Conservation (phyloP, 2,888 invertebrate species). For the Ennomos fuscantarius region DNA sequence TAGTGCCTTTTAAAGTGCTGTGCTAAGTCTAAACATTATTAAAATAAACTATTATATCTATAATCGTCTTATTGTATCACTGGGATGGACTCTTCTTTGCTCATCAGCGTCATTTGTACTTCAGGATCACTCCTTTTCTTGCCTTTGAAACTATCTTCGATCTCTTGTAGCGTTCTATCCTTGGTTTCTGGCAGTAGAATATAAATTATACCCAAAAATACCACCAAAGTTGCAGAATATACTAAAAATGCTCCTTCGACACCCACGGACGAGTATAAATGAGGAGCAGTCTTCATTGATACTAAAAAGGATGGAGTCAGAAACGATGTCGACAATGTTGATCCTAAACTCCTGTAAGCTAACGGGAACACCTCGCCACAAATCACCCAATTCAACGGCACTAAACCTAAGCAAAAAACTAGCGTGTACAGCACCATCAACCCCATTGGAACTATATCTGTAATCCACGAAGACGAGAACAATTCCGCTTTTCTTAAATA, state of each 20-base stretch:
- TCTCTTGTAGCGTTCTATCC: slow-evolving; percentile 76
- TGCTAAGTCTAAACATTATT: background rate
- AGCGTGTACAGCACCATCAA: slow-evolving; percentile 74
- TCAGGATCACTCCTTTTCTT: slow-evolving; percentile 61
- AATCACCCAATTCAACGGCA: slow-evolving; percentile 78
- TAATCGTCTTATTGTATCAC: slow-evolving; percentile 7
- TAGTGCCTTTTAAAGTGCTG: slow-evolving; percentile 1
- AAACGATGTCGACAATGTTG: slow-evolving; percentile 76
- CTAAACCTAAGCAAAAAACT: slow-evolving; percentile 76
- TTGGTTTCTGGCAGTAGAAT: slow-evolving; percentile 75
- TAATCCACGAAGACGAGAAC: slow-evolving; percentile 61
- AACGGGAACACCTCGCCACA: slow-evolving; percentile 80
- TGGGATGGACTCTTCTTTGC: slow-evolving; percentile 7
- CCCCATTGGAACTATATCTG: slow-evolving; percentile 67
- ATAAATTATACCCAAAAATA: slow-evolving; percentile 69
- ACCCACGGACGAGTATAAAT: slow-evolving; percentile 74
- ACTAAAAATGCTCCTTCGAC: slow-evolving; percentile 78
- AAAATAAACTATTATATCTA: slow-evolving; percentile 8
- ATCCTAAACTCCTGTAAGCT: slow-evolving; percentile 77
- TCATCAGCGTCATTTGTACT: slow-evolving; percentile 70
- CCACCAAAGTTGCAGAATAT: slow-evolving; percentile 67
- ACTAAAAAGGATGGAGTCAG: slow-evolving; percentile 74
- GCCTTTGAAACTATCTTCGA: slow-evolving; percentile 78
- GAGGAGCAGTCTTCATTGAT: slow-evolving; percentile 81
- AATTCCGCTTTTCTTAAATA: slow-evolving; percentile 67